These are phyloP conservation scores for Selene dorsalis DNA, from an alignment of 2,797 vertebrate genomes.

Conservation along the genomic window DNA sequence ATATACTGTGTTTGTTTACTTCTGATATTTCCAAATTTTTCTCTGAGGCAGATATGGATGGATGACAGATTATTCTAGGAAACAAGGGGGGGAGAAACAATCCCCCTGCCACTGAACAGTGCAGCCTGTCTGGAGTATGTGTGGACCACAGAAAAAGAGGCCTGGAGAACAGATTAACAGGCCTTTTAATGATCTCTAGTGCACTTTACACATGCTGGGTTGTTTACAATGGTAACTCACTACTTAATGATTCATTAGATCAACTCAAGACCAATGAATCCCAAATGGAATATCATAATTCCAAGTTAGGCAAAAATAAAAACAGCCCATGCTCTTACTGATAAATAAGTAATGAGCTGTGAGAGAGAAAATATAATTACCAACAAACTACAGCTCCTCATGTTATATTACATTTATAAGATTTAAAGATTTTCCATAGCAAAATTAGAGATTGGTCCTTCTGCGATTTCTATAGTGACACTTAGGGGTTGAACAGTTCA, in stretches of 20 bases:
- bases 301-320: constrained; percentile 36
- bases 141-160: constrained; percentile 23
- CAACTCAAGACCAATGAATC: constrained; percentile 41
- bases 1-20: constrained; percentile 43
- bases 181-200: constrained; percentile 15
- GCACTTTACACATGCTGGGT: constrained; percentile 30
- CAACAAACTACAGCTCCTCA: constrained; percentile 12
- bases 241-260: constrained; percentile 54
- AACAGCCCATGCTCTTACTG: constrained; percentile 33
- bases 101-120: constrained; percentile 24
- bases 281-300: constrained; percentile 48
- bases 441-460: constrained; percentile 29
- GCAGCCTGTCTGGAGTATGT: constrained; percentile 8
- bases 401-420: constrained; percentile 13
- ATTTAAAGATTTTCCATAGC: constrained; percentile 16
- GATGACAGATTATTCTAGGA: constrained; percentile 37
- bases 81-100: constrained; percentile 25
- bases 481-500: constrained; percentile 42
- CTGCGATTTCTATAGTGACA: constrained; percentile 40
- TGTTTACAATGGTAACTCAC: constrained; percentile 66
- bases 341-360: constrained; percentile 60
- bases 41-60: constrained; percentile 22
- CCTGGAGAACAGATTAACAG: constrained; percentile 33
- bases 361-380: constrained; percentile 30
- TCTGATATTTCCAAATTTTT: constrained; percentile 32